These are phyloP conservation scores for Diacarnus erythraeanus DNA, from an alignment of 37 sponge, comb jelly and placozoan species.

Conservation along the genomic window DNA sequence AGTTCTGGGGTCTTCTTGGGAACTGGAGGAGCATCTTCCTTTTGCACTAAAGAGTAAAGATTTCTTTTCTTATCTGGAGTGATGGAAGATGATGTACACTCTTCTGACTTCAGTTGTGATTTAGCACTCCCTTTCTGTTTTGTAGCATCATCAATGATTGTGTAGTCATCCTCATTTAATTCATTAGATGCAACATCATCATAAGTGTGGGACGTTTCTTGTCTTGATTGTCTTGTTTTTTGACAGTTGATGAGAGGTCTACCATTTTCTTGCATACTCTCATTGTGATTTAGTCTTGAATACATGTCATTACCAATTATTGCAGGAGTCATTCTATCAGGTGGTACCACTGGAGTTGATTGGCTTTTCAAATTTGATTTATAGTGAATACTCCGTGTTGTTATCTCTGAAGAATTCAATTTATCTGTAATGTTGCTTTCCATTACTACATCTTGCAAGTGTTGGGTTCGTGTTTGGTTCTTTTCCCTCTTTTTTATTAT, in stretches of 20 bases:
- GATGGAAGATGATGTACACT: background rate
- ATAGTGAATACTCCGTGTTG: background rate
- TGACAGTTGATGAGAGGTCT: background rate
- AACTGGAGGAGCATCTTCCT: background rate
- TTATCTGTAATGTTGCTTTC: background rate
- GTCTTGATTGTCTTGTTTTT: background rate
- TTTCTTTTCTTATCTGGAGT: background rate
- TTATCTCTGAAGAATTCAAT: background rate
- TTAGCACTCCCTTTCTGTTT: background rate
- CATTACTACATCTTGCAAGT: background rate
- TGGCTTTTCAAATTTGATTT: background rate
- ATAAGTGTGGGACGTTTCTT: background rate
- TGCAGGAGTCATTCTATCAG: no score
- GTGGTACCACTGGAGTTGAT: no score
- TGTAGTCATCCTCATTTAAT: background rate
- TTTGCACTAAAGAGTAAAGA: background rate
- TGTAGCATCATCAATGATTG: background rate
- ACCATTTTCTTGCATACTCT: background rate
- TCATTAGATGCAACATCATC: no score
- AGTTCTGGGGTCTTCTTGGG: background rate
- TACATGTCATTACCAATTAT: background rate
- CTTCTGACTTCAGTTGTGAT: background rate
- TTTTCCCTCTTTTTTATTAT: background rate
- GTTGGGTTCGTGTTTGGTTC: background rate
- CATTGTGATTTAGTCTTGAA: background rate